These are phyloP conservation scores for Triops longicaudatus DNA, from an alignment of 1,140 invertebrate species.

Conservation along the genomic window DNA sequence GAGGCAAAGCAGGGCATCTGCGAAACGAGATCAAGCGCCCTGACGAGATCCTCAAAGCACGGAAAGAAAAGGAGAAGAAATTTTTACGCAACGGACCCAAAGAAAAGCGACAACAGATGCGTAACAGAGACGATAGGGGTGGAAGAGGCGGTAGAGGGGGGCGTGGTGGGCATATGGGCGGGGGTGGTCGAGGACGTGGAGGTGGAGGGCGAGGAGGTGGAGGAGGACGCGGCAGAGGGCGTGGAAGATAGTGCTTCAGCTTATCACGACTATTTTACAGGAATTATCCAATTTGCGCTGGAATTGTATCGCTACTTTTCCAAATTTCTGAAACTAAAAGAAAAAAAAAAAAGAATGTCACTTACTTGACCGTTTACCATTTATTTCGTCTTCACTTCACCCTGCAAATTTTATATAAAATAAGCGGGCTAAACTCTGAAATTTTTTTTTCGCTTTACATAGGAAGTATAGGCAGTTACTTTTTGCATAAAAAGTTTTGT, in stretches of 20 bases:
- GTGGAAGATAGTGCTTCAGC: background rate
- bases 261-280: background rate
- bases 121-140: slow-evolving; percentile 4
- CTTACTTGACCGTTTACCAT: background rate
- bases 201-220: background rate
- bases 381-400: too few relatives aligned
- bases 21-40: slow-evolving; percentile 52
- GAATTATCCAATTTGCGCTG: background rate
- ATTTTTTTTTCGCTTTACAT: too few relatives aligned
- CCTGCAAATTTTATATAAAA: too few relatives aligned
- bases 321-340: background rate
- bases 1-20: slow-evolving; percentile 36
- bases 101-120: slow-evolving; percentile 1
- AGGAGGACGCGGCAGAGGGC: background rate
- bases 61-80: slow-evolving; percentile 49
- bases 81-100: slow-evolving; percentile 37
- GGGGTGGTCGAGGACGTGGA: background rate
- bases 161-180: slow-evolving; percentile 5
- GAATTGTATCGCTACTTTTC: background rate
- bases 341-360: background rate
- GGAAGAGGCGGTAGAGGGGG: slow-evolving; percentile 16
- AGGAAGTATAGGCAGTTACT: too few relatives aligned
- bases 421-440: too few relatives aligned
- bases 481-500: too few relatives aligned
- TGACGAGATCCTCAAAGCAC: slow-evolving; percentile 60